Evolutionary conservation across 2,797 vertebrate genomes (phyloP).

Genomic region (Sarcophilus harrisii): DNA sequence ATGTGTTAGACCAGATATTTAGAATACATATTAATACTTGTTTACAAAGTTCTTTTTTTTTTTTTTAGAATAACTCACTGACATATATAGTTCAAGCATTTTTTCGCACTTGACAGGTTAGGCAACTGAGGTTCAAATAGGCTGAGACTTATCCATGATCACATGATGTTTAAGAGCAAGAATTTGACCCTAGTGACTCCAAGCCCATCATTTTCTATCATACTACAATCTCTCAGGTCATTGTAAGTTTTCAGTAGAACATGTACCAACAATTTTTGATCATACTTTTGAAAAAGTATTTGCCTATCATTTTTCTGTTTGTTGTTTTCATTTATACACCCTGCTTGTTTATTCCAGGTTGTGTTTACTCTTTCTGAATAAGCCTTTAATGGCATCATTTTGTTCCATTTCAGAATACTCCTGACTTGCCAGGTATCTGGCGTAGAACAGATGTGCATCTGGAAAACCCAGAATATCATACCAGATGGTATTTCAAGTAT

Average conservation of each 20-base stretch:
- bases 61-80: not conserved
- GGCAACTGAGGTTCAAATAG: not conserved
- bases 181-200: not conserved
- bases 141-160: not conserved
- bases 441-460: slow-evolving; percentile 98
- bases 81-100: not conserved
- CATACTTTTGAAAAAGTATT: not conserved
- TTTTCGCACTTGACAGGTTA: not conserved
- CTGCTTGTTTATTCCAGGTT: not conserved
- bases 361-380: slow-evolving; percentile 30
- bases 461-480: slow-evolving; percentile 99
- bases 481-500: slow-evolving; percentile 99
- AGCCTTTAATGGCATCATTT: slow-evolving; percentile 47
- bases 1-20: not conserved
- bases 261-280: not conserved
- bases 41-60: not conserved
- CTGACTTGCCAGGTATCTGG: slow-evolving; percentile 94
- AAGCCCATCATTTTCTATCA: not conserved
- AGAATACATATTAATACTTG: not conserved
- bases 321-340: not conserved
- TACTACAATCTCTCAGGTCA: not conserved
- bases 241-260: not conserved
- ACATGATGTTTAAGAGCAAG: not conserved
- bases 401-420: slow-evolving; percentile 87
- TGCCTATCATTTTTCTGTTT: slow-evolving; percentile 5